Percentiles rank a stretch among this genome's conserved stretches.
Evolutionary conservation across 2,888 invertebrate genomes (phyloP).

Genomic region (Lutraria lutraria): DNA sequence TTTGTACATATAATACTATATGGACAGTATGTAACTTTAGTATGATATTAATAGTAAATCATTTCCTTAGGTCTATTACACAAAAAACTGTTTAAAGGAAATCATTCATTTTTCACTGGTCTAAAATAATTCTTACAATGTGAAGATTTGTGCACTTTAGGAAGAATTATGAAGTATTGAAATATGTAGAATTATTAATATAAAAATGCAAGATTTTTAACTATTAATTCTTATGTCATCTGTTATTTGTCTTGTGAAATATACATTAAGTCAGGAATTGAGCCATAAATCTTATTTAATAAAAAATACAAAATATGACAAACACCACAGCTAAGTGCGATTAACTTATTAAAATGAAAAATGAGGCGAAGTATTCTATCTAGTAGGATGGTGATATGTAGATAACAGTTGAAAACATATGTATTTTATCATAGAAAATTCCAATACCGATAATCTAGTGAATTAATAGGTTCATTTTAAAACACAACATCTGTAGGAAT

Average conservation of each 20-base stretch:
- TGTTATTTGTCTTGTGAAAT: background rate
- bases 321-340: background rate
- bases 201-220: too few relatives aligned
- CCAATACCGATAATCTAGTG: background rate
- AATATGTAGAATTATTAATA: too few relatives aligned
- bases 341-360: background rate
- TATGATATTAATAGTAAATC: too few relatives aligned
- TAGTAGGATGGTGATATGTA: background rate
- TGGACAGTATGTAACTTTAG: too few relatives aligned
- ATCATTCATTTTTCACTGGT: too few relatives aligned
- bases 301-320: background rate
- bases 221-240: background rate
- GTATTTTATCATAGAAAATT: background rate
- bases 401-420: background rate
- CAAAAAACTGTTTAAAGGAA: too few relatives aligned
- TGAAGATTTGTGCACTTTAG: too few relatives aligned
- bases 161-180: too few relatives aligned
- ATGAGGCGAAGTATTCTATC: background rate
- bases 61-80: too few relatives aligned
- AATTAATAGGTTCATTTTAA: background rate
- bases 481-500: constrained; percentile 6
- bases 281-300: background rate
- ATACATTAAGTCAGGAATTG: background rate
- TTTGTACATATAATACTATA: too few relatives aligned
- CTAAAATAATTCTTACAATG: too few relatives aligned